These are phyloP conservation scores for Tinea trinotella DNA, from an alignment of 2,888 invertebrate species.

Conservation along the genomic window DNA sequence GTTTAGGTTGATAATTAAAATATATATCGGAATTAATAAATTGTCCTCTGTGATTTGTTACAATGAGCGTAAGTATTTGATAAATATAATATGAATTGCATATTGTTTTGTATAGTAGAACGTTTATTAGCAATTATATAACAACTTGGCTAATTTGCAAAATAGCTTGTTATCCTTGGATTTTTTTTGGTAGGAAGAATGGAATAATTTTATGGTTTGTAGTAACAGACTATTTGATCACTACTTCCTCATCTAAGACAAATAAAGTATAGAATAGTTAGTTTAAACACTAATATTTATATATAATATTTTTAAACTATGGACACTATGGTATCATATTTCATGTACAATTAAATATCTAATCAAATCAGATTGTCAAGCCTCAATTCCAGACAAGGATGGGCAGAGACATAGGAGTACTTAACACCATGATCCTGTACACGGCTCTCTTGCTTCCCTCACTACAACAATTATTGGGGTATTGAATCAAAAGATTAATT, in stretches of 20 bases:
- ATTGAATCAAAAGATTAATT: too few species aligned
- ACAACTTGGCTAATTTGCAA: slow-evolving; percentile 1
- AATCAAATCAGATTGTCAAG: too few species aligned
- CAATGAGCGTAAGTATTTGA: neutral
- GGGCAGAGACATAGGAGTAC: too few species aligned
- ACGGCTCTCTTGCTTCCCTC: too few species aligned
- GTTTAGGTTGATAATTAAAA: neutral
- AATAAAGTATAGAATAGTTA: neutral
- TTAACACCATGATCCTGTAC: too few species aligned
- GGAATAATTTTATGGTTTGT: neutral
- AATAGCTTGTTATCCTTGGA: slow-evolving; percentile 7
- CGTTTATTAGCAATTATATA: neutral
- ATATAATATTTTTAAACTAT: neutral
- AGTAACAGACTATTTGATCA: neutral
- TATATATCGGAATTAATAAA: neutral
- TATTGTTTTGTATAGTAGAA: neutral
- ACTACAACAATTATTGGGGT: too few species aligned
- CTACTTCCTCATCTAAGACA: neutral
- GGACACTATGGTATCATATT: too few species aligned
- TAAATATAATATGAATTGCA: neutral
- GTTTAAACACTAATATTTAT: neutral
- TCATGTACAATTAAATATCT: too few species aligned
- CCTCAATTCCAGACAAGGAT: too few species aligned
- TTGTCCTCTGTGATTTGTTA: neutral
- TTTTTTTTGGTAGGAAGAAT: neutral